Evolutionary conservation across 2,797 vertebrate species (phyloP).

Genomic region (Champsocephalus gunnari): DNA sequence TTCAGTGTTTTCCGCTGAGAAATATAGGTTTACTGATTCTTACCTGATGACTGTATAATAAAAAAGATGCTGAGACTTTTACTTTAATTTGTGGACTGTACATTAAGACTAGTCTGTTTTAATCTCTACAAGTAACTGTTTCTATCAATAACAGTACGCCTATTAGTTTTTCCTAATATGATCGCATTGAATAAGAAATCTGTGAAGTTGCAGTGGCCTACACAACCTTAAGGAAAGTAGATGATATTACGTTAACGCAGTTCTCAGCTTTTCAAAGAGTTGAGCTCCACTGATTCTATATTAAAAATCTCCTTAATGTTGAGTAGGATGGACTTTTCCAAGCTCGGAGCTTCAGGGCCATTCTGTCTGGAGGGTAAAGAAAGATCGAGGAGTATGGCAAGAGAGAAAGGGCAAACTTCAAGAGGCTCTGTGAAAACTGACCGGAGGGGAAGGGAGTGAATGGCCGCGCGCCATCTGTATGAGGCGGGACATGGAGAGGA

Average conservation of each 20-base stretch:
- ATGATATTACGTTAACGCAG: neutral
- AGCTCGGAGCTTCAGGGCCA: constrained; percentile 83
- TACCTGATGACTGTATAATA: constrained; percentile 38
- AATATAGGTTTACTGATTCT: constrained; percentile 32
- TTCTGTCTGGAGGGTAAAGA: constrained; percentile 83
- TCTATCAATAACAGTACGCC: constrained; percentile 18
- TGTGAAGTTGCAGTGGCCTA: constrained; percentile 36
- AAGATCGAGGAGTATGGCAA: constrained; percentile 44
- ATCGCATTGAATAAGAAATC: constrained; percentile 18
- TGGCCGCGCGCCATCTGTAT: constrained; percentile 85
- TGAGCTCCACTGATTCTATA: neutral
- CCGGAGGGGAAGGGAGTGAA: constrained; percentile 79
- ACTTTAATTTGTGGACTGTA: constrained; percentile 19
- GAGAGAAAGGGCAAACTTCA: constrained; percentile 72
- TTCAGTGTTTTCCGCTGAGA: constrained; percentile 4
- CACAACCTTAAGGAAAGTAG: constrained; percentile 64
- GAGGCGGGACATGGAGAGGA: constrained; percentile 76
- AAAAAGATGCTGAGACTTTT: constrained; percentile 12
- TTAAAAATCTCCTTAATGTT: constrained; percentile 51
- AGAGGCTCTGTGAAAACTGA: constrained; percentile 80
- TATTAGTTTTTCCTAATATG: constrained; percentile 28
- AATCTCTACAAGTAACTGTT: constrained; percentile 6
- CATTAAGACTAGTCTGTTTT: constrained; percentile 13
- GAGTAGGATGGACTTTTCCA: constrained; percentile 51
- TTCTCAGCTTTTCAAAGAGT: neutral